These are phyloP conservation scores for Paguma larvata DNA, from an alignment of 2,797 vertebrate genomes.

Conservation along the genomic window DNA sequence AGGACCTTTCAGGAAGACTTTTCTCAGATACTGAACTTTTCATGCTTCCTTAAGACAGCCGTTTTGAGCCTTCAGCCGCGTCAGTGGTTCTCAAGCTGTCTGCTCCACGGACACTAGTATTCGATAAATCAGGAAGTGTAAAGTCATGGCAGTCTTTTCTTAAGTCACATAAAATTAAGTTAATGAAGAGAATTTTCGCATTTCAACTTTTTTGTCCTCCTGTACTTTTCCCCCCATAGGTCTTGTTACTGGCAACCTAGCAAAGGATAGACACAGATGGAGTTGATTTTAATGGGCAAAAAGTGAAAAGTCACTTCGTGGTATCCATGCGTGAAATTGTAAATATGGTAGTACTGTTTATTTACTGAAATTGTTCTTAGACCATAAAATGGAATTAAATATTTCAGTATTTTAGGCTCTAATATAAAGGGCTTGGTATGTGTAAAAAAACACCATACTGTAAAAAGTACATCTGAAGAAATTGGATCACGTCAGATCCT, in stretches of 20 bases:
- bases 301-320: neutral
- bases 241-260: slow-evolving; percentile 7
- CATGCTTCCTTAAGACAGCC: neutral
- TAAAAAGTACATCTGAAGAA: slow-evolving; percentile 21
- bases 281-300: slow-evolving; percentile 31
- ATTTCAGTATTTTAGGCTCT: slow-evolving; percentile 22
- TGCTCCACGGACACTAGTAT: neutral
- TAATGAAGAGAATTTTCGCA: slow-evolving; percentile 55
- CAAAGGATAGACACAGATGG: slow-evolving; percentile 49
- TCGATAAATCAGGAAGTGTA: neutral
- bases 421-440: neutral
- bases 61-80: neutral
- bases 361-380: slow-evolving; percentile 52
- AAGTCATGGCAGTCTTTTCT: neutral
- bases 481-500: neutral
- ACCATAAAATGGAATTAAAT: neutral
- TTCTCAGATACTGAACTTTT: neutral
- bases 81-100: neutral
- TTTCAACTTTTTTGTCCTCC: slow-evolving; percentile 39
- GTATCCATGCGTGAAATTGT: slow-evolving; percentile 1
- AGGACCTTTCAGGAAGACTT: slow-evolving; percentile 37
- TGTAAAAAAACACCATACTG: neutral
- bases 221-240: neutral
- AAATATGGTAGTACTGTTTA: neutral
- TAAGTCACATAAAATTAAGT: slow-evolving; percentile 64